These are phyloP conservation scores for Caenorhabditis sp. DNA, from an alignment of 2,888 invertebrate species.

Conservation along the genomic window DNA sequence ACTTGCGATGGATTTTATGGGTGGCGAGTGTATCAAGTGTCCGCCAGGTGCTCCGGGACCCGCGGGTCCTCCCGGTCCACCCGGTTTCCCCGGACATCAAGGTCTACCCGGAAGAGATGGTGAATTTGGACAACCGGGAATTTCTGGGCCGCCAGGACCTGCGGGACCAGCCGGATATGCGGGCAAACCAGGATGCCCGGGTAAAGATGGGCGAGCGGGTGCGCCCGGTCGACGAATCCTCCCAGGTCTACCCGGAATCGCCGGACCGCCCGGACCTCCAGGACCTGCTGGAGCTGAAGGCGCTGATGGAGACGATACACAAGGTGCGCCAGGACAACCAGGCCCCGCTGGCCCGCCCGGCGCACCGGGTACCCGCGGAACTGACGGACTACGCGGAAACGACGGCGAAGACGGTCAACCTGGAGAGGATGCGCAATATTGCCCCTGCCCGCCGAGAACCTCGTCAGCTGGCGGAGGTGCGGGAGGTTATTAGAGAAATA, in stretches of 20 bases:
- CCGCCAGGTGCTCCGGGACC: conserved; percentile 29
- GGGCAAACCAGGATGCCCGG: conserved; percentile 15
- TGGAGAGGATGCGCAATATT: conserved; percentile 46
- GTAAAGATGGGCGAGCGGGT: conserved; percentile 23
- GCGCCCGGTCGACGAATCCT: conserved; percentile 6
- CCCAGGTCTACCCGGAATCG: not conserved
- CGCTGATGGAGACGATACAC: not conserved
- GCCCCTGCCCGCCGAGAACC: conserved; percentile 46
- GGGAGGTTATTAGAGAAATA: not conserved
- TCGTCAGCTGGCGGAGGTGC: conserved; percentile 6
- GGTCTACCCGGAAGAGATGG: not conserved
- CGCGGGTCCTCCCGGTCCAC: conserved; percentile 27
- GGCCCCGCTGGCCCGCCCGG: conserved; percentile 3
- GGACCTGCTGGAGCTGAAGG: not conserved
- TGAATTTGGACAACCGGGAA: not conserved
- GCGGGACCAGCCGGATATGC: not conserved
- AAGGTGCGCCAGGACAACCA: not conserved
- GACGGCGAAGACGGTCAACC: conserved; percentile 32
- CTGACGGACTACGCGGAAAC: conserved; percentile 15
- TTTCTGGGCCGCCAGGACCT: not conserved
- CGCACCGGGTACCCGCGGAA: conserved; percentile 18
- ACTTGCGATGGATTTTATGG: conserved; percentile 27
- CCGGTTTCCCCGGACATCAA: conserved; percentile 3
- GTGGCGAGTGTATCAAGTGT: conserved; percentile 28
- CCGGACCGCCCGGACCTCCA: conserved; percentile 15